Conservation (phyloP, 2,797 vertebrate species). For the Poeciliopsis paucimaculata region DNA sequence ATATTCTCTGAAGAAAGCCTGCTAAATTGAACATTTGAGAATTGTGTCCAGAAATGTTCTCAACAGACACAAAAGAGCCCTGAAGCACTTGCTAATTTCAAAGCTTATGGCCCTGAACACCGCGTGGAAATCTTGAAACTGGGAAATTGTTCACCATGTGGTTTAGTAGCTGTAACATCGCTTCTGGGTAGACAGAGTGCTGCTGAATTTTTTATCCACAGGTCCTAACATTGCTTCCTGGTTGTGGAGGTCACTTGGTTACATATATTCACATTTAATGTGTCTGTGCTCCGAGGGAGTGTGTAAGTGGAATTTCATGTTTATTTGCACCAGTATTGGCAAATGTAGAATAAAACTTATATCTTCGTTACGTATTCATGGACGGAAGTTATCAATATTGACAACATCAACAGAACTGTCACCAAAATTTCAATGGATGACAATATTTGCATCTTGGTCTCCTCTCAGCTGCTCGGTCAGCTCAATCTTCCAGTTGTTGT, state of each 20-base stretch:
- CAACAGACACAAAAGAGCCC: slow-evolving; percentile 17
- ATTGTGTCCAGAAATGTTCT: slow-evolving; percentile 16
- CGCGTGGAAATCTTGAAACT: neutral
- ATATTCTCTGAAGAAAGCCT: slow-evolving; percentile 10
- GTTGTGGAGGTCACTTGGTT: neutral
- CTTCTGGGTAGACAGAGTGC: neutral
- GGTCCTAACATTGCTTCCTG: neutral
- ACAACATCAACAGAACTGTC: neutral
- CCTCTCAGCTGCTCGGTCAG: neutral
- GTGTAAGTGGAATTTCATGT: neutral
- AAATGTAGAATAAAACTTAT: neutral
- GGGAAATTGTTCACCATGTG: neutral
- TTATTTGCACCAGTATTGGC: neutral
- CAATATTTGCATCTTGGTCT: neutral
- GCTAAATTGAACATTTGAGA: slow-evolving; percentile 19
- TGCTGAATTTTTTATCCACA: neutral
- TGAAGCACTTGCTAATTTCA: slow-evolving; percentile 1
- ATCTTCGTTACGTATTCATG: neutral
- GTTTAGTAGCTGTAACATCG: neutral
- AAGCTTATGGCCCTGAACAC: neutral
- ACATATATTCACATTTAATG: neutral
- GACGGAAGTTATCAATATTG: neutral
- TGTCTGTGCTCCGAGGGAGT: neutral
- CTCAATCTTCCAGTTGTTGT: neutral
- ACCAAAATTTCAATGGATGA: neutral